Evolutionary conservation across 2,888 invertebrate genomes (phyloP).

Genomic region (Leptinotarsa tumamoca): DNA sequence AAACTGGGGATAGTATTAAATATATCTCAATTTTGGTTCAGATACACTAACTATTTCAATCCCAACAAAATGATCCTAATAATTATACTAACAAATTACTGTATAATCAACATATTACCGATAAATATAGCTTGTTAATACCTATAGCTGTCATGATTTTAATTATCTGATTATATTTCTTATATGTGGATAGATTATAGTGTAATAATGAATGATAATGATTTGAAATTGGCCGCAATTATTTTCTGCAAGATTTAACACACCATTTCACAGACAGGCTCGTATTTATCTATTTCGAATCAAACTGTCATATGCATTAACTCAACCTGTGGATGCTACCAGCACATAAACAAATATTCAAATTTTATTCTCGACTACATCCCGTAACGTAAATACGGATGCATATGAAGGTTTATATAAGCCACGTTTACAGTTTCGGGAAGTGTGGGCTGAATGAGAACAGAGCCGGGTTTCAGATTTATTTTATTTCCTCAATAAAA

Average conservation of each 20-base stretch:
- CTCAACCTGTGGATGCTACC: conserved; percentile 9
- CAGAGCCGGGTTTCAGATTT: conserved; percentile 10
- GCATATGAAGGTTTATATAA: conserved; percentile 11
- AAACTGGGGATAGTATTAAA: no score
- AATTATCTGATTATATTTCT: conserved; percentile 18
- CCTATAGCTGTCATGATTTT: conserved; percentile 8
- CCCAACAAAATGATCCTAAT: not conserved
- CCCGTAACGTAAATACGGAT: conserved; percentile 14
- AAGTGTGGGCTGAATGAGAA: conserved; percentile 1
- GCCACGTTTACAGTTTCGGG: conserved; percentile 5
- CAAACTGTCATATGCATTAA: not conserved
- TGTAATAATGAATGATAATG: conserved; percentile 8
- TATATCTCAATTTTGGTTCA: no score
- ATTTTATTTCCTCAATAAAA: conserved; percentile 8
- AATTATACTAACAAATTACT: not conserved
- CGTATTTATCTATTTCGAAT: not conserved
- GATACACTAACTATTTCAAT: not conserved
- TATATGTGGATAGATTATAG: conserved; percentile 5
- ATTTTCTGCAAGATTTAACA: conserved; percentile 7
- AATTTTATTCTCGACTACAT: conserved; percentile 9
- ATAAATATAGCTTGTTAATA: conserved; percentile 17
- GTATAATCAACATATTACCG: conserved; percentile 9
- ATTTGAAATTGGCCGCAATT: not conserved
- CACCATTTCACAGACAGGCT: not conserved
- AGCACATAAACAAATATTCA: not conserved